Percentiles rank a stretch among this genome's conserved stretches.
Evolutionary conservation across 2,888 invertebrate genomes (phyloP).

Genomic region (Apodemia duryi): DNA sequence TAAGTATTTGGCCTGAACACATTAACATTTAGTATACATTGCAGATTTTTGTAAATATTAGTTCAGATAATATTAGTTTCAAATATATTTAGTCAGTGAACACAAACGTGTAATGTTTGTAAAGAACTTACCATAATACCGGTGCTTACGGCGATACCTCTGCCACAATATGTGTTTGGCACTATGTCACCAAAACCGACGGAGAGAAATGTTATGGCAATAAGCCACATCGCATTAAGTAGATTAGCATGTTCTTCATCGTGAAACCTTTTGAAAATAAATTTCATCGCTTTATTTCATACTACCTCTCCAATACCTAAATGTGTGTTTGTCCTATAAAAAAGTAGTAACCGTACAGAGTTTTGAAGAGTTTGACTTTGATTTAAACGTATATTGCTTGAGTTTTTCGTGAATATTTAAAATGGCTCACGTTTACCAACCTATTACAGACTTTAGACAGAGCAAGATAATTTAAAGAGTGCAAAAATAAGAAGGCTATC

Average conservation of each 20-base stretch:
- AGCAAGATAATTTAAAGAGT: slow-evolving; percentile 44
- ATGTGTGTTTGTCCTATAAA: slow-evolving; percentile 39
- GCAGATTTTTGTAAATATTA: background rate
- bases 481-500: background rate
- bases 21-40: slow-evolving; percentile 5
- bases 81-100: slow-evolving; percentile 56
- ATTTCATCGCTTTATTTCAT: slow-evolving; percentile 63
- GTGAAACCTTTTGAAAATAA: slow-evolving; percentile 90
- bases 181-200: slow-evolving; percentile 99
- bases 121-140: slow-evolving; percentile 97
- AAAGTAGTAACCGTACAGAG: slow-evolving; percentile 38
- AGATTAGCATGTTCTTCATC: slow-evolving; percentile 99
- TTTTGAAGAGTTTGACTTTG: slow-evolving; percentile 72
- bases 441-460: slow-evolving; percentile 50
- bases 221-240: slow-evolving; percentile 99
- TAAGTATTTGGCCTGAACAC: background rate
- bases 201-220: slow-evolving; percentile 99
- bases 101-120: slow-evolving; percentile 58
- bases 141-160: slow-evolving; percentile 99
- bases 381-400: slow-evolving; percentile 44
- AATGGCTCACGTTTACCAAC: slow-evolving; percentile 78
- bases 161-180: slow-evolving; percentile 99
- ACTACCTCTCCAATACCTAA: slow-evolving; percentile 24
- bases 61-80: background rate
- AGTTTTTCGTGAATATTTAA: slow-evolving; percentile 63